Evolutionary conservation across 2,797 vertebrate genomes (phyloP).

Genomic region (Tamandua tetradactyla): DNA sequence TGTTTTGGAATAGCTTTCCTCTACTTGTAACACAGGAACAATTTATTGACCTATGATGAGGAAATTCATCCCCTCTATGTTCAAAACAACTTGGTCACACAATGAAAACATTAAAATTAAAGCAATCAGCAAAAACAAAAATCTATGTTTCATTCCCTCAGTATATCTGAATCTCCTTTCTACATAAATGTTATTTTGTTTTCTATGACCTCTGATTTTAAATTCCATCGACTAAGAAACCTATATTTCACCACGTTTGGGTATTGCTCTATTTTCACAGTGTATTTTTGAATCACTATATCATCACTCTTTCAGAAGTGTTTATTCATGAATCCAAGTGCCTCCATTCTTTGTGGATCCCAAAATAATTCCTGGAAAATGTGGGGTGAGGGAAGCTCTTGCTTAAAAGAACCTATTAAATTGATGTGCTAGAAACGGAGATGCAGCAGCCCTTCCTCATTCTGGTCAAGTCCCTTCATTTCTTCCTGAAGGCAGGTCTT

Average conservation of each 20-base stretch:
- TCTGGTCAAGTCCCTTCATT: background rate
- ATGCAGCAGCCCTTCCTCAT: background rate
- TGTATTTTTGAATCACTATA: background rate
- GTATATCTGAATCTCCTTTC: background rate
- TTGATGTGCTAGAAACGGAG: background rate
- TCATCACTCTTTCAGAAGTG: background rate
- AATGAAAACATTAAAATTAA: background rate
- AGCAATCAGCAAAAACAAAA: background rate
- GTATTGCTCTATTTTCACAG: background rate
- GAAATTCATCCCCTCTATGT: background rate
- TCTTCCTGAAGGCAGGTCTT: background rate
- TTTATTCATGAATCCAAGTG: background rate
- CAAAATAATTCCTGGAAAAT: background rate
- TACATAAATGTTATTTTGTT: background rate
- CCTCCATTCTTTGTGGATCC: background rate
- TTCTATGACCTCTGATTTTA: background rate
- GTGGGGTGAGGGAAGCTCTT: background rate
- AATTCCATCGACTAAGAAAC: background rate
- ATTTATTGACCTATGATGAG: background rate
- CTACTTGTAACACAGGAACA: background rate
- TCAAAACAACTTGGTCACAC: background rate
- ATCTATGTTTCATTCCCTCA: background rate
- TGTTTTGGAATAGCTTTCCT: background rate
- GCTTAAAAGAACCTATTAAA: background rate
- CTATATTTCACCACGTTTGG: background rate